Base-by-base conservation (phyloP, 2,797 vertebrate genomes). In the Microctenopoma lineatum region DNA sequence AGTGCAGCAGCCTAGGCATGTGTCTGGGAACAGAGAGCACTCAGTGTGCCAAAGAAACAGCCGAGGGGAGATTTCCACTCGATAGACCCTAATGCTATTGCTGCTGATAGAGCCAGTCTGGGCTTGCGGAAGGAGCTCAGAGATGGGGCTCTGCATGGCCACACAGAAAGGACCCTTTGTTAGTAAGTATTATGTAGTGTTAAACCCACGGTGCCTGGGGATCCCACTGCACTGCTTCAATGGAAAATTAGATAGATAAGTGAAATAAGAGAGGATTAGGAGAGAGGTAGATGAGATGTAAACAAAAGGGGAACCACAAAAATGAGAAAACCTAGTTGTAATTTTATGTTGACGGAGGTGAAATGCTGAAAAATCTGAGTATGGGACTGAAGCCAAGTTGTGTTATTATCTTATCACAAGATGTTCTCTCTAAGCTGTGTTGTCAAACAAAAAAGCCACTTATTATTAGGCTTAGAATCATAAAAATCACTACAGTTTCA, bases 21-120 rank as follows among this genome's bases (percentile, higher is more conserved):
- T 87, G 89, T 88, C 82, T 66, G 83, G 77, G 87, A 92, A 92
- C 83, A 93, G 82, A 90, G 88, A 91, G 83, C 72, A 81, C 89
- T 89, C 88, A 90, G 84, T 91, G 81, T 90, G 83, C 84, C 87
- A 89, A 81, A 81, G 90, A 87, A 86, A 91, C 88, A 89, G 86
- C 87, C 85, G 69, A 84, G 83, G 90, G 86, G 83, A 91, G 88
- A 91, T 91, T 90, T 90, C 87, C 83, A 91, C 84, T 84, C 80
- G 52, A 87, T 84, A 91, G 87, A 84, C 84, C 86, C 73, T 68
- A 65, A 10, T 75, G 76, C 83, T 86, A 50, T 82, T 78, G 79
- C 88, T 81, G 84, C 73, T 87, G 83, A 78, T 73, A 51, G 80
- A 86, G 78, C 39, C 70, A 57, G 72, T 39, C 63, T 77, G 75